Percentiles rank a stretch among this genome's conserved stretches.
phyloP scores from a whole-genome alignment of 2,888 invertebrate species.

The Andrena chrysosceles region DNA sequence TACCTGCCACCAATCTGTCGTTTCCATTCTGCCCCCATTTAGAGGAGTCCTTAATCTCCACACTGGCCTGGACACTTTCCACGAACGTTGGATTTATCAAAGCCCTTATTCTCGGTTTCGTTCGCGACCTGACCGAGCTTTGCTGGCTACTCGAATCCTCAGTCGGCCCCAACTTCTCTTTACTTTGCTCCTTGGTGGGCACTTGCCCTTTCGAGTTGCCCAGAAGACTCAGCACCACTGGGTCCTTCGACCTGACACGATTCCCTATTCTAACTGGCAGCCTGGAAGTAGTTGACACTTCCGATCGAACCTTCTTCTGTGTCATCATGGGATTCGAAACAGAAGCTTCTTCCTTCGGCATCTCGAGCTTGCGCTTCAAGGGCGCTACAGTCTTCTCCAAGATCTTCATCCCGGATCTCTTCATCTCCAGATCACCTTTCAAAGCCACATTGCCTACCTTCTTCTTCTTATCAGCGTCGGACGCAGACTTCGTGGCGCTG shows the following conservation, averaged over 20 bases:
- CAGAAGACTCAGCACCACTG: not conserved
- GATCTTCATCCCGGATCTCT: not conserved
- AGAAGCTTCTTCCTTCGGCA: not conserved
- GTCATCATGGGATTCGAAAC: not conserved
- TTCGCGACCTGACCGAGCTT: conserved; percentile 35
- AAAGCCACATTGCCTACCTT: not conserved
- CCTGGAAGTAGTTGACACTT: conserved; percentile 16
- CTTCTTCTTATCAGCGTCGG: conserved; percentile 22
- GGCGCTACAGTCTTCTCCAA: conserved; percentile 22
- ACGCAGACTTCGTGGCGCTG: not conserved
- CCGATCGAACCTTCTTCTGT: conserved; percentile 25
- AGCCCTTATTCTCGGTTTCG: conserved; percentile 34
- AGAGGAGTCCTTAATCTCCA: not conserved
- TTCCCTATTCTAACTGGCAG: conserved; percentile 51
- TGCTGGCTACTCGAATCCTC: not conserved
- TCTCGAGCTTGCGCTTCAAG: conserved; percentile 42
- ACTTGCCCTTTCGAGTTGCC: not conserved
- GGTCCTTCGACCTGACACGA: conserved; percentile 41
- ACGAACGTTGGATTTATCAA: not conserved
- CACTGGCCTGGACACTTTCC: not conserved
- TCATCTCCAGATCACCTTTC: not conserved
- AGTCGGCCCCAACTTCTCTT: not conserved
- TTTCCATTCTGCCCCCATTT: not conserved
- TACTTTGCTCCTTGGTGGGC: not conserved
- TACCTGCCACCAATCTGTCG: no score